These are phyloP conservation scores for Cliona cf. orientalis DNA, from an alignment of 37 sponge, comb jelly and placozoan species.

Conservation along the genomic window DNA sequence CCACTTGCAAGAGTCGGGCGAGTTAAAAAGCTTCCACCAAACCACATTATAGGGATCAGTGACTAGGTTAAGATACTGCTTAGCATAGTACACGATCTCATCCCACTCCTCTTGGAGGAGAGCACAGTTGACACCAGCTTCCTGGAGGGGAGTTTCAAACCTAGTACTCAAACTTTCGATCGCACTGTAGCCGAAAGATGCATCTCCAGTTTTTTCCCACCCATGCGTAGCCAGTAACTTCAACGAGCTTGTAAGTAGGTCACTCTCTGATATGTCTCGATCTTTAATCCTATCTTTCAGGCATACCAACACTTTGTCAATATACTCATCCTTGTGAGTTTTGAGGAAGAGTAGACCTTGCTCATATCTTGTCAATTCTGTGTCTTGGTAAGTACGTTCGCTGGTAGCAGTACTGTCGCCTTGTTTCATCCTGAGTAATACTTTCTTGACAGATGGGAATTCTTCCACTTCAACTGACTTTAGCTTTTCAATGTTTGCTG, in stretches of 20 bases:
- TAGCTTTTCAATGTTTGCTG: conserved; percentile 18
- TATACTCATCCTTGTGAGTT: neutral
- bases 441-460: conserved; percentile 64
- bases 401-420: conserved; percentile 12
- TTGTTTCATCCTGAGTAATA: conserved; percentile 26
- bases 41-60: conserved; percentile 23
- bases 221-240: conserved; percentile 69
- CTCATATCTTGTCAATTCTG: conserved; percentile 17
- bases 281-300: conserved; percentile 31
- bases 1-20: conserved; percentile 41
- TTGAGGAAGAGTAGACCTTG: conserved; percentile 2
- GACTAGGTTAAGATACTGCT: conserved; percentile 62
- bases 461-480: conserved; percentile 26
- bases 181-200: conserved; percentile 42
- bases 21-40: conserved; percentile 77
- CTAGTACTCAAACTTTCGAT: conserved; percentile 18
- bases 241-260: conserved; percentile 50
- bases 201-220: conserved; percentile 47
- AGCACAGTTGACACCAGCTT: conserved; percentile 29
- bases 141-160: conserved; percentile 47
- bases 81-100: conserved; percentile 61
- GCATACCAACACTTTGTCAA: conserved; percentile 36
- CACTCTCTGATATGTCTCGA: conserved; percentile 18
- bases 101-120: conserved; percentile 62
- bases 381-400: conserved; percentile 54